Evolutionary conservation across 2,113 vertebrate species (phyloP).

Genomic region (Gavia stellata): DNA sequence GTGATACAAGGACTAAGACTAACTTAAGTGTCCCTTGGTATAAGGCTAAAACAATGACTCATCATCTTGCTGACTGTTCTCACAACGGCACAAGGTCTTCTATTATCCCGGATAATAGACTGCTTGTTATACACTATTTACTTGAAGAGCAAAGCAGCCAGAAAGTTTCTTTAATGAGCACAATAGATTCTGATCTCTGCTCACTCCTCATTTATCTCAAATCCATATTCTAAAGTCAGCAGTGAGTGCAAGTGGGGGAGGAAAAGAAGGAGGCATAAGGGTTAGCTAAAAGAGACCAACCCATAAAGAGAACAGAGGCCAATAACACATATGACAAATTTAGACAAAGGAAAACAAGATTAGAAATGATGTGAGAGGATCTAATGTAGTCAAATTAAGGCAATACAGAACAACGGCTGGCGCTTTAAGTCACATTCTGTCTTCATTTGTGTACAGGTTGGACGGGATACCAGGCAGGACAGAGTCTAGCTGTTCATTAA

Average conservation of each 20-base stretch:
- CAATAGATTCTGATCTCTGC: slow-evolving; percentile 25
- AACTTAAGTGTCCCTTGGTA: background rate
- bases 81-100: background rate
- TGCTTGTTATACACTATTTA: slow-evolving; percentile 18
- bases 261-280: background rate
- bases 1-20: background rate
- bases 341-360: background rate
- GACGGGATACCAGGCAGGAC: background rate
- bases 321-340: background rate
- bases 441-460: background rate
- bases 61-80: background rate
- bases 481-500: background rate
- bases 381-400: background rate
- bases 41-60: background rate
- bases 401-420: background rate
- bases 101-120: background rate
- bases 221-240: background rate
- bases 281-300: background rate
- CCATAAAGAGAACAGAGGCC: background rate
- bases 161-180: slow-evolving; percentile 25
- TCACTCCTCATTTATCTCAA: slow-evolving; percentile 21
- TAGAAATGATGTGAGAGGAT: background rate
- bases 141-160: slow-evolving; percentile 12
- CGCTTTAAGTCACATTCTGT: background rate
- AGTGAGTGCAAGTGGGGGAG: background rate